Evolutionary conservation across 2,113 vertebrate species (phyloP), one percentile per base, ranked within the genome.

Genomic region (Macquaria australasica): DNA sequence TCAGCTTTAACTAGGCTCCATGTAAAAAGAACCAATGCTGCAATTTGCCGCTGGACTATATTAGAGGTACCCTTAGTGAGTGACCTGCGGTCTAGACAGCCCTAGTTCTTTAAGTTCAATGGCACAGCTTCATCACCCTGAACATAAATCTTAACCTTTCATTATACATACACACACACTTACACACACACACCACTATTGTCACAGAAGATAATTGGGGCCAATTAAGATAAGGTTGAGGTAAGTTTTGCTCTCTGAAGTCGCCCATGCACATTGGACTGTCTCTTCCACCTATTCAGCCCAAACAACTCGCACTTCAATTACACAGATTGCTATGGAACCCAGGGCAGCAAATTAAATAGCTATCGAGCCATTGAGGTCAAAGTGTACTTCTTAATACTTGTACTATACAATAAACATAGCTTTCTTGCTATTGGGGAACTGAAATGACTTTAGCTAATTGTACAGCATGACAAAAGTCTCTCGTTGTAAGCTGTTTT

Each of bases 81-180:
- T 73, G 80, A 91, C 77, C 76, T 16, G 71, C 5, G 1, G 28
- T 82, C 39, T 18, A 73, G 81, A 73, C 81, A 76, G 72, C n/a
- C 14, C 25, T 39, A 60, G 50, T 84, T 79, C 75, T 75, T 63
- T 76, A 71, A 78, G 56, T 83, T 81, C 51, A 84, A 41, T 72
- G 67, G 75, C 68, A 79, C 37, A 31, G 78, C 85, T 90, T 93
- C 87, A 92, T 92, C 84, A 90, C 62, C 51, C 41, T 48, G 69
- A 87, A 89, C 89, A 93, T 82, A 87, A 87, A 84, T 81, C 76
- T 82, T 92, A 93, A 93, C 93, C 89, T 92, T 94, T 93, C 68
- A 89, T 91, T 91, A 87, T 18, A 55, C 68, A 76, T 28, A 66
- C 79, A 68, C n/a, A 34, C 82, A 43, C 63, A 83, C 21, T 43